Conservation (phyloP, 2,797 vertebrate species). For the Enteromius anoplus region DNA sequence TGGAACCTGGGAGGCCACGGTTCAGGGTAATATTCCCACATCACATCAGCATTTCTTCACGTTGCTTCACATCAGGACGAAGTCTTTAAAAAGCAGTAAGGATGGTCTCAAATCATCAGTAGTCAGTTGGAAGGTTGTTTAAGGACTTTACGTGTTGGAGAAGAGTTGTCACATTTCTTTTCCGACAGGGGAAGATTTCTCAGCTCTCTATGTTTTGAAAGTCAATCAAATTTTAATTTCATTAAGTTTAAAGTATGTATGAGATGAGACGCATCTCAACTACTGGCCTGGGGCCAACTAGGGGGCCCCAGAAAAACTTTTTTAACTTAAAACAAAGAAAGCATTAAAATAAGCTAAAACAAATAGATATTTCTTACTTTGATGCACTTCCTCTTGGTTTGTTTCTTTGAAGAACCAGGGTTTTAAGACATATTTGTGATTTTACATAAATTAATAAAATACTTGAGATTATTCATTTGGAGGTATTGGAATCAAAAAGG, state of each 20-base stretch:
- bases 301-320: neutral
- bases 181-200: neutral
- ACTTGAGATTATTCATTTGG: too few species aligned
- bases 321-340: neutral
- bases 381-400: neutral
- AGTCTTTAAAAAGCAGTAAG: constrained; percentile 31
- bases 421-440: neutral
- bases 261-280: neutral
- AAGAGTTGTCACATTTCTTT: neutral
- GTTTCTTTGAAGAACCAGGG: neutral
- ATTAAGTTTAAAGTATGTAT: neutral
- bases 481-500: neutral
- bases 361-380: too few species aligned
- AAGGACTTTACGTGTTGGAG: neutral
- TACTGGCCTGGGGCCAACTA: neutral
- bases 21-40: constrained; percentile 44
- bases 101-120: neutral
- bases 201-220: neutral
- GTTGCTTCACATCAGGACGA: constrained; percentile 26
- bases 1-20: constrained; percentile 49
- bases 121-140: neutral
- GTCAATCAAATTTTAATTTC: neutral
- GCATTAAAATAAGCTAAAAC: neutral
- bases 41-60: constrained; percentile 23
- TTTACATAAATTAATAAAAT: too few species aligned